Conservation (phyloP, 2,113 vertebrate species). For the Climacteris rufus region DNA sequence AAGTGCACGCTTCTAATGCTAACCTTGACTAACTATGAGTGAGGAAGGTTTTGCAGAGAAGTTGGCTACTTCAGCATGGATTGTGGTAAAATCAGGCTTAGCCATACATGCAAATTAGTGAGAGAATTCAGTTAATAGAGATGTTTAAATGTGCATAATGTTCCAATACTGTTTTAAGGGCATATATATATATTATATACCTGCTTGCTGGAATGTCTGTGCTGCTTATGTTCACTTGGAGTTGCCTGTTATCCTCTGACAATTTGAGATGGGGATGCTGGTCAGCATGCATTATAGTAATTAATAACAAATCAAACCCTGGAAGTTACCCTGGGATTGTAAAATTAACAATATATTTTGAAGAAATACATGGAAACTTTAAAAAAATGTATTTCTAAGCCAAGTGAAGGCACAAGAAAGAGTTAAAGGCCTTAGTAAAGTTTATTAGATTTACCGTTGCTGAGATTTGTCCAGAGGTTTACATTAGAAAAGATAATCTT, state of each 20-base stretch:
- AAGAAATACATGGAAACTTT: background rate
- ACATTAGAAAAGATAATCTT: slow-evolving; percentile 44
- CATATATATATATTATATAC: background rate
- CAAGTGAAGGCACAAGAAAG: background rate
- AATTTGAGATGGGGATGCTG: background rate
- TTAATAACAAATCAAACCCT: background rate
- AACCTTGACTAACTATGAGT: background rate
- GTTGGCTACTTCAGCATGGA: background rate
- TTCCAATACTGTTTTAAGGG: background rate
- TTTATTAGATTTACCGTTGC: slow-evolving; percentile 41
- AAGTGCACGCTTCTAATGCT: background rate
- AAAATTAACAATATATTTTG: background rate
- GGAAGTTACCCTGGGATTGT: background rate
- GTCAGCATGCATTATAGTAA: background rate
- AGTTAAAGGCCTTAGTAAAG: slow-evolving; percentile 35
- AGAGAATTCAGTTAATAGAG: background rate
- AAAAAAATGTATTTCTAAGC: background rate
- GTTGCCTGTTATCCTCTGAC: background rate
- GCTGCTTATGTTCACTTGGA: background rate
- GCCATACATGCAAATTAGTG: background rate
- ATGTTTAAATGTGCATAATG: background rate
- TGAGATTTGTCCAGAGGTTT: slow-evolving; percentile 8
- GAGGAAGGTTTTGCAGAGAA: background rate
- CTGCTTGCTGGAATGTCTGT: background rate
- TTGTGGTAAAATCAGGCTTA: background rate